Conservation (phyloP, 2,113 vertebrate genomes). For the Xerus inauris region DNA sequence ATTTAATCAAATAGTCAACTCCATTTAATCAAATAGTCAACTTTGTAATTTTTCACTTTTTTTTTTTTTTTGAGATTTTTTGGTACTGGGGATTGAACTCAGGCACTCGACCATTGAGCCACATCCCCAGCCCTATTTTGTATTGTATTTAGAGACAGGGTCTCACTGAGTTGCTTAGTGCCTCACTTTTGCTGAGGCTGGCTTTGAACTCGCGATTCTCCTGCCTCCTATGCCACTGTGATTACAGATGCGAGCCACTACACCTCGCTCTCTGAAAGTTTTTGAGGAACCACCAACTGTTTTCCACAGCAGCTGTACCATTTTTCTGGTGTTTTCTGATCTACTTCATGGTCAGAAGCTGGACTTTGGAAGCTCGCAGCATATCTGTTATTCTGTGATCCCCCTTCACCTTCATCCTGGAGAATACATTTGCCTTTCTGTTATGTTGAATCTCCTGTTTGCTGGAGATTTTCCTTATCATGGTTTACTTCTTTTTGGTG, state of each 20-base stretch:
- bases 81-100: too few relatives aligned
- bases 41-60: not conserved
- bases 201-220: too few relatives aligned
- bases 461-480: conserved; percentile 12
- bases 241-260: too few relatives aligned
- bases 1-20: conserved; percentile 13
- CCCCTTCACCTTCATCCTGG: not conserved
- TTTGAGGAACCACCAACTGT: not conserved
- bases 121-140: too few relatives aligned
- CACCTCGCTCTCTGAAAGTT: not conserved
- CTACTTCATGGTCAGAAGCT: not conserved
- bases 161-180: too few relatives aligned
- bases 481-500: conserved; percentile 34
- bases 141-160: too few relatives aligned
- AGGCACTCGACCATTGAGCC: too few relatives aligned
- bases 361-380: not conserved
- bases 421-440: not conserved
- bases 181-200: too few relatives aligned
- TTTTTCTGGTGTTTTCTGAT: not conserved
- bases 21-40: not conserved
- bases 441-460: not conserved
- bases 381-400: not conserved
- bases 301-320: not conserved
- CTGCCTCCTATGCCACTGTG: too few relatives aligned
- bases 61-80: too few relatives aligned